Conservation (phyloP, 2,888 invertebrate genomes). For the Drosophila anomalata region DNA sequence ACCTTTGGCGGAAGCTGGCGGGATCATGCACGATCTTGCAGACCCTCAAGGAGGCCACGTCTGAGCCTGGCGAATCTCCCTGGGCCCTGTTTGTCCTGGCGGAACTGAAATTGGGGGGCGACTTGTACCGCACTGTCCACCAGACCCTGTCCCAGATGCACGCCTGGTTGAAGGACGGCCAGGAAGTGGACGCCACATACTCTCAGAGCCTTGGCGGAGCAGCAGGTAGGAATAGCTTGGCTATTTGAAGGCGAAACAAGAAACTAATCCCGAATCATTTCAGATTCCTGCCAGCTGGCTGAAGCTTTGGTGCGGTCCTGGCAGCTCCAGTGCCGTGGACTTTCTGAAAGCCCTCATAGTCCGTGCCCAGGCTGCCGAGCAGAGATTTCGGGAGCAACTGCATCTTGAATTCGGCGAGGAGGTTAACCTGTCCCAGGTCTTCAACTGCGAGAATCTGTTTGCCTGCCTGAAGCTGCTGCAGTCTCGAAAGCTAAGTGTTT, state of each 20-base stretch:
- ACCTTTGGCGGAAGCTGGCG: conserved; percentile 92
- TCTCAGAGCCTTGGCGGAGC: conserved; percentile 74
- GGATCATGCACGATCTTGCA: conserved; percentile 81
- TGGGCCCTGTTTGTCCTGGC: conserved; percentile 81
- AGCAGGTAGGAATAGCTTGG: conserved; percentile 63
- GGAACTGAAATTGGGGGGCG: conserved; percentile 78
- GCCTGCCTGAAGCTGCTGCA: conserved; percentile 82
- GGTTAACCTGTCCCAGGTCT: conserved; percentile 80
- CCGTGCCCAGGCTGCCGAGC: conserved; percentile 80
- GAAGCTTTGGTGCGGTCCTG: conserved; percentile 82
- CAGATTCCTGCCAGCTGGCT: conserved; percentile 81
- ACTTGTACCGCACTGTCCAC: conserved; percentile 81
- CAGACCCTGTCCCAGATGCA: conserved; percentile 77
- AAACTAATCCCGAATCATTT: not conserved
- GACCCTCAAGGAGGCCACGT: conserved; percentile 63
- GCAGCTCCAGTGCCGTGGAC: conserved; percentile 72
- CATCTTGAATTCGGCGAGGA: conserved; percentile 72
- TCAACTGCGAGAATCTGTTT: conserved; percentile 82
- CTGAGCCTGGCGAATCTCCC: conserved; percentile 55
- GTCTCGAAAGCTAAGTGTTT: conserved; percentile 73
- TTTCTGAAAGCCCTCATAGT: conserved; percentile 80
- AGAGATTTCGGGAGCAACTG: conserved; percentile 72
- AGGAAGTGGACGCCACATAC: conserved; percentile 63
- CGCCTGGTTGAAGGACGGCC: conserved; percentile 69
- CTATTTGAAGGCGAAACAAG: not conserved